Evolutionary conservation across 2,888 invertebrate genomes (phyloP).

Genomic region (Drosophila differens): DNA sequence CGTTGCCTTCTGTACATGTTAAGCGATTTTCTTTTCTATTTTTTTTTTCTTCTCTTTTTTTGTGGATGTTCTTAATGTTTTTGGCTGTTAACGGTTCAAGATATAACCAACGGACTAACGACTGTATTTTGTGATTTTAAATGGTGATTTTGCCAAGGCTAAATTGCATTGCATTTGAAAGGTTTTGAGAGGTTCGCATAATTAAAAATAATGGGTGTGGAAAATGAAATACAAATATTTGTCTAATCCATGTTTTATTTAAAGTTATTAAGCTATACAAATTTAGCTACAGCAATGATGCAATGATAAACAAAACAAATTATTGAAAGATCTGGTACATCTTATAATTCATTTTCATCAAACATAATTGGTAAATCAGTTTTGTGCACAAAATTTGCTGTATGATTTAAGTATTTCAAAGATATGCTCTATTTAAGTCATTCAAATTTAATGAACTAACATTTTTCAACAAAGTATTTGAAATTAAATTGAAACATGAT

Average conservation of each 20-base stretch:
- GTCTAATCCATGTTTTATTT: background rate
- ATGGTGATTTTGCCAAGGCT: background rate
- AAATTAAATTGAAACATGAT: background rate
- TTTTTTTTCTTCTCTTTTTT: conserved; percentile 13
- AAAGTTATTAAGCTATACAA: background rate
- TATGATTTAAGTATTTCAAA: background rate
- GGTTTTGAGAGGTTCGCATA: background rate
- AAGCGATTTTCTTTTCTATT: conserved; percentile 23
- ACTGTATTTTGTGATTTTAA: conserved; percentile 16
- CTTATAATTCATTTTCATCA: background rate
- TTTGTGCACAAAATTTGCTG: too few species aligned
- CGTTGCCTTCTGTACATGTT: conserved; percentile 24
- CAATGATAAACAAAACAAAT: background rate
- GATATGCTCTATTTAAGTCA: background rate
- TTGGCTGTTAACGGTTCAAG: conserved; percentile 9
- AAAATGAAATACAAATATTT: background rate
- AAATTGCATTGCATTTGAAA: background rate
- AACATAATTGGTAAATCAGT: background rate
- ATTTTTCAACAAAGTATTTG: background rate
- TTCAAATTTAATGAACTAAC: background rate
- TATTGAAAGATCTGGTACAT: background rate
- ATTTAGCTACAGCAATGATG: background rate
- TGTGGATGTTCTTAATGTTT: conserved; percentile 18
- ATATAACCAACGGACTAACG: conserved; percentile 25
- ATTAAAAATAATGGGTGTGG: conserved; percentile 4